A percentile compares a stretch with the other conserved stretches of the same genome.
phyloP scores from a whole-genome alignment of 1,140 invertebrate genomes.

The Leptoteleia sp. region DNA sequence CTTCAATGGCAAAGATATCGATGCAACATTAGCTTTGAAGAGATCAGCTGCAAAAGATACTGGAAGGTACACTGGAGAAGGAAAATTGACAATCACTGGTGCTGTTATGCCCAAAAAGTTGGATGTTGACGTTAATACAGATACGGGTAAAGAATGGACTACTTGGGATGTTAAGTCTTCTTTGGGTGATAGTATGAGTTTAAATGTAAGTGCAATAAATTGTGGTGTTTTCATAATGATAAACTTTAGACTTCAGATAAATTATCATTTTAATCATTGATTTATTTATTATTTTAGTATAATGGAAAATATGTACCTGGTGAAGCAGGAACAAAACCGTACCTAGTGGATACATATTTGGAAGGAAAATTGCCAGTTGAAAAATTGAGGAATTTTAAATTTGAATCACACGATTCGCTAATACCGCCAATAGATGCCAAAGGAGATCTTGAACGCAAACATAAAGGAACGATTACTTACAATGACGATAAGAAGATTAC shows the following conservation, averaged over 20 bases:
- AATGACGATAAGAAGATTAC: slow-evolving; percentile 82
- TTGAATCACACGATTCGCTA: slow-evolving; percentile 50
- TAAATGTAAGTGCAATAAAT: slow-evolving; percentile 66
- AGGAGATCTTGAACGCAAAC: slow-evolving; percentile 63
- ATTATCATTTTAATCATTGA: too few species aligned
- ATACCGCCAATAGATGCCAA: slow-evolving; percentile 51
- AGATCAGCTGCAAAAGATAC: slow-evolving; percentile 65
- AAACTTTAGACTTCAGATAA: too few species aligned
- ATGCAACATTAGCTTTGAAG: slow-evolving; percentile 65
- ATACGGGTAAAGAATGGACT: slow-evolving; percentile 30
- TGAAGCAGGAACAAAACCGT: slow-evolving; percentile 73
- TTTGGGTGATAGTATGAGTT: slow-evolving; percentile 66
- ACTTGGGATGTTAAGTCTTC: slow-evolving; percentile 66
- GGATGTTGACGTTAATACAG: slow-evolving; percentile 47
- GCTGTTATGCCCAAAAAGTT: slow-evolving; percentile 74
- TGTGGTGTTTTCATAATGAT: too few species aligned
- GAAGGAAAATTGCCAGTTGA: slow-evolving; percentile 80
- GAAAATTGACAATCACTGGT: slow-evolving; percentile 70
- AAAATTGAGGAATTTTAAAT: slow-evolving; percentile 80
- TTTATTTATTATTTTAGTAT: slow-evolving; percentile 63
- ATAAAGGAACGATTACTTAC: slow-evolving; percentile 76
- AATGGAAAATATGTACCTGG: slow-evolving; percentile 78
- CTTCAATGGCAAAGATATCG: slow-evolving; percentile 72
- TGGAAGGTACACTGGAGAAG: slow-evolving; percentile 64
- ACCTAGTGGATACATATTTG: slow-evolving; percentile 70